Evolutionary conservation across 2,888 invertebrate genomes (phyloP), one percentile per base, ranked within the genome.

Genomic region (Melangyna quadrimaculata): DNA sequence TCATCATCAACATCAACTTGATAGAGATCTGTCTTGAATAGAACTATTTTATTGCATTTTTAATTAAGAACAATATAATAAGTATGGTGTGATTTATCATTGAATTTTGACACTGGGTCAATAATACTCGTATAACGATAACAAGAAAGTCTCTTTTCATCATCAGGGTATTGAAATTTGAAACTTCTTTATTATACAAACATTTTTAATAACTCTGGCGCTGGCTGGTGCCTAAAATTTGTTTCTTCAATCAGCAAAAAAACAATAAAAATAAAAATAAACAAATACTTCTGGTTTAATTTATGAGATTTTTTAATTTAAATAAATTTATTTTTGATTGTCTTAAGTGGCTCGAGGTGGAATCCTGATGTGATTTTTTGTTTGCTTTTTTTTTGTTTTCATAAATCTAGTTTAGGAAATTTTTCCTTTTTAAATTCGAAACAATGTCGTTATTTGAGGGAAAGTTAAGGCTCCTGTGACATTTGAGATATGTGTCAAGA

Each of bases 41-140:
- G 32, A 67, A 0, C 10, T 37, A 32, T n/a, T 45, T 37, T 48
- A 65, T 35, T 37, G 37, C 24, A 48, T 51, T 74, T n/a, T 80
- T 82, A 78, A 75, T 75, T 59, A 63, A 37, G 43, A 53, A 70
- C 69, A 78, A 75, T 55, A 72, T 0, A 77, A 78, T 59, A 8
- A 51, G 51, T 65, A 67, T 40, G 45, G 40, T 69, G 48, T 77
- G 80, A 86, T 86, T 72, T 80, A 86, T 80, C 75, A 80, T 77
- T 71, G 61, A 63, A 80, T 84, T 71, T 80, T 75, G 75, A 84
- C 84, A 86, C 77, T 69, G 80, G 22, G 55, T 80, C 75, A 80
- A 79, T 84, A 14, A 53, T 35, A 19, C 12, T 32, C 9, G 19
- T 9, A 51, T 14, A 24, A 14, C 12, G 37, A 17, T 1, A 45